Conservation (phyloP, 2,797 vertebrate species). For the Rousettus madagascariensis region DNA sequence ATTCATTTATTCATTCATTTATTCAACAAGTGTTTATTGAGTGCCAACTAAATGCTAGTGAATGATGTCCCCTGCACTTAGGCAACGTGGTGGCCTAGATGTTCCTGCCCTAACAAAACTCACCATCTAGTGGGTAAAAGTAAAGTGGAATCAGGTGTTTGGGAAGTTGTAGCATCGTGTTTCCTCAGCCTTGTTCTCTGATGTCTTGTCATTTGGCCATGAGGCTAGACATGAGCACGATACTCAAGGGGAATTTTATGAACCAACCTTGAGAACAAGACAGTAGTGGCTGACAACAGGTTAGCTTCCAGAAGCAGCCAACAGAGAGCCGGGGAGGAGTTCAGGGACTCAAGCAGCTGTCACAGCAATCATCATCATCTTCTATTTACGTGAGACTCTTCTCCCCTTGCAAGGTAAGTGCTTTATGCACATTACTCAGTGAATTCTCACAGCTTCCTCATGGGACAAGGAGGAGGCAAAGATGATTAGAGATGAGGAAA, state of each 20-base stretch:
- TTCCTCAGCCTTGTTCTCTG: constrained; percentile 60
- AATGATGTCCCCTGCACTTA: background rate
- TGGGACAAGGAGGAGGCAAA: constrained; percentile 55
- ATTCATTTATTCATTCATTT: background rate
- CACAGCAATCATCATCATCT: constrained; percentile 57
- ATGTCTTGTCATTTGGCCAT: background rate
- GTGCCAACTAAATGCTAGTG: background rate
- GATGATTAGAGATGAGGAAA: constrained; percentile 65
- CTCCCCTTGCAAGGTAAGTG: constrained; percentile 51
- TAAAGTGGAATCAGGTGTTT: constrained; percentile 16
- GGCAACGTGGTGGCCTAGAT: background rate
- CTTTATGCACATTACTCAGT: constrained; percentile 66
- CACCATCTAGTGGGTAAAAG: background rate
- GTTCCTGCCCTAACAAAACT: background rate
- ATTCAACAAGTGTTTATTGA: background rate
- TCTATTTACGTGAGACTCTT: constrained; percentile 57
- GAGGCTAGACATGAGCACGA: background rate
- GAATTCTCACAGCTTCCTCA: constrained; percentile 71
- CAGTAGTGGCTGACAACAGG: constrained; percentile 12
- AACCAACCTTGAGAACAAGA: constrained; percentile 50
- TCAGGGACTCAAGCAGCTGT: constrained; percentile 65
- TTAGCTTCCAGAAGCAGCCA: constrained; percentile 39
- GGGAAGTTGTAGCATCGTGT: background rate
- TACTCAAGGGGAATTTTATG: constrained; percentile 46
- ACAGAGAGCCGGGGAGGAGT: constrained; percentile 20